Percentiles rank a stretch among this genome's conserved stretches.
Conservation (phyloP, 2,888 invertebrate genomes). For the Ceraclea dissimilis region DNA sequence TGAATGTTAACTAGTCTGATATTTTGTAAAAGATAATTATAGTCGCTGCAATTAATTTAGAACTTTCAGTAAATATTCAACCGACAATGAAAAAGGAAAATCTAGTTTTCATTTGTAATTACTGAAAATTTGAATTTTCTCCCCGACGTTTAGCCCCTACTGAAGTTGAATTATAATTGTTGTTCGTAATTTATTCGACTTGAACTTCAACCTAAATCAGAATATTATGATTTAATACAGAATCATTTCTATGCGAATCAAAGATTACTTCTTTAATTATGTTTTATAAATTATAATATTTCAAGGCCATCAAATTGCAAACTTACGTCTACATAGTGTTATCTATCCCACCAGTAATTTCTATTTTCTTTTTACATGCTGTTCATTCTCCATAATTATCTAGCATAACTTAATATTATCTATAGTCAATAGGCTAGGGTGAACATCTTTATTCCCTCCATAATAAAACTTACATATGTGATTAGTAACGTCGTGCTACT, state of each 20-base stretch:
- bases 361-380: too few species aligned
- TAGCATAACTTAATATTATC: too few species aligned
- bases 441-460: too few species aligned
- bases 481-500: too few species aligned
- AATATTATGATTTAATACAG: too few species aligned
- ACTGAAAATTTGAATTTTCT: slow-evolving; percentile 16
- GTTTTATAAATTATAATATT: background rate
- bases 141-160: background rate
- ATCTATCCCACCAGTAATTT: too few species aligned
- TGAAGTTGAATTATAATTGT: background rate
- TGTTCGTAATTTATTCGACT: background rate
- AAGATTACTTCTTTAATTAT: background rate
- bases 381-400: too few species aligned
- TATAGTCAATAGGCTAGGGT: too few species aligned
- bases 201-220: background rate
- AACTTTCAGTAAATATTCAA: slow-evolving; percentile 22
- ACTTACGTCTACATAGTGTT: too few species aligned
- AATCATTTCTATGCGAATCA: background rate
- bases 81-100: slow-evolving; percentile 11
- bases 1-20: slow-evolving; percentile 21
- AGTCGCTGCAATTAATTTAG: slow-evolving; percentile 23
- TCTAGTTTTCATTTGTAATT: slow-evolving; percentile 19
- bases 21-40: slow-evolving; percentile 23
- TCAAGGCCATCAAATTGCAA: too few species aligned
- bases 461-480: too few species aligned